Evolutionary conservation across 2,888 invertebrate genomes (phyloP), one percentile per base, ranked within the genome.

Genomic region (Spodoptera littoralis): DNA sequence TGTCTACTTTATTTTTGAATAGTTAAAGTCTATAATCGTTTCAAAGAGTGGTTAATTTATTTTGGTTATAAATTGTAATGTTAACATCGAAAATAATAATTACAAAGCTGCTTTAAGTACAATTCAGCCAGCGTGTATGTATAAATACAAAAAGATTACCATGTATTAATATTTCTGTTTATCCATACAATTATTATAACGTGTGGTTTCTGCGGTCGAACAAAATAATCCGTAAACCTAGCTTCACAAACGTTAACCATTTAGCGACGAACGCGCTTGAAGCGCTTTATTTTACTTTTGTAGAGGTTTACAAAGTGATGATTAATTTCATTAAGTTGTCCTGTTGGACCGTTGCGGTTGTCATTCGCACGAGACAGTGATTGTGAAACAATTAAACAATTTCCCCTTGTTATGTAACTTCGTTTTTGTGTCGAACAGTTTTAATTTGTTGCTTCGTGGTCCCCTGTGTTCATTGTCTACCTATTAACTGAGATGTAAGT

Each of bases 241-340:
- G 22, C 46, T 44, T 55, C 9, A 58, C 45, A 72, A 68, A 56
- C 18, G 46, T 60, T 60, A 36, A 49, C 22, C 11, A 58, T 53
- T 64, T 45, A 13, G 11, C 30, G 11, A 6, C 6, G 12, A 11
- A 46, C 55, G 41, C 54, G 58, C 36, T 56, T 46, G 11, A 44
- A 61, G 41, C 44, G 50, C 48, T 58, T 30, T 41, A 60, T 66
- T 65, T 54, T 30, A 54, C 42, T 65, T 47, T 58, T 61, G 49
- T 54, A 51, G 60, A 65, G 60, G 60, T 57, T 65, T 59, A 58
- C 60, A 77, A 65, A 74, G 69, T 69, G 69, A 76, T 77, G 76
- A 77, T 73, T 80, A 83, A 77, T 81, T 81, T 77, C 54, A 82
- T 82, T 76, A 82, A 78, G 66, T 76, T 76, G 63, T 68, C 62